phyloP scores from a whole-genome alignment of 2,888 invertebrate species.

The Rhaphigaster nebulosa region DNA sequence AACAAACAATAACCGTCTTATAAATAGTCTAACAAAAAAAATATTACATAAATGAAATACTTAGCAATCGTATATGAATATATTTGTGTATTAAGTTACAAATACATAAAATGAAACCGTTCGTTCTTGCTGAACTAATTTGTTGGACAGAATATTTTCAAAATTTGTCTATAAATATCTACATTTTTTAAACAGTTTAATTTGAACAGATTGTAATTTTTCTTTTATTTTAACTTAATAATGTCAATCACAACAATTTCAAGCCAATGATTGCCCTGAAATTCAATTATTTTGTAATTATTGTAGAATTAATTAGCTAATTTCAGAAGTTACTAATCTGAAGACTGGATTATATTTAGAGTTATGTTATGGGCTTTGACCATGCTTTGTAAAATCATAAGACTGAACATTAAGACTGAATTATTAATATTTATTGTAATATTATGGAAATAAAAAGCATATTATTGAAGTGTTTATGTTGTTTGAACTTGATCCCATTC shows the following conservation, averaged over 20 bases:
- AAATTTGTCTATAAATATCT: too few species aligned
- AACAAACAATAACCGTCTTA: too few species aligned
- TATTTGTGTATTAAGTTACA: not conserved
- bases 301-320: not conserved
- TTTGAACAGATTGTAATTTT: too few species aligned
- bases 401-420: slow-evolving; percentile 24
- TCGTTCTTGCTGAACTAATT: too few species aligned
- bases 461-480: not conserved
- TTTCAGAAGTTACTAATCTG: not conserved
- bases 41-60: too few species aligned
- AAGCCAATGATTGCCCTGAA: not conserved
- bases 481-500: not conserved
- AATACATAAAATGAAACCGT: too few species aligned
- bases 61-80: too few species aligned
- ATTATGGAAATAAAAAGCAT: not conserved
- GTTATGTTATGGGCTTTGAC: not conserved
- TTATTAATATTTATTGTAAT: not conserved
- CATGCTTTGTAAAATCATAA: not conserved
- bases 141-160: too few species aligned
- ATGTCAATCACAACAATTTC: not conserved
- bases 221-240: too few species aligned
- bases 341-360: not conserved
- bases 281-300: not conserved
- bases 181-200: too few species aligned
- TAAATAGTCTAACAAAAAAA: too few species aligned